Evolutionary conservation across 2,113 vertebrate species (phyloP).

Genomic region (Chinchilla lanigera): DNA sequence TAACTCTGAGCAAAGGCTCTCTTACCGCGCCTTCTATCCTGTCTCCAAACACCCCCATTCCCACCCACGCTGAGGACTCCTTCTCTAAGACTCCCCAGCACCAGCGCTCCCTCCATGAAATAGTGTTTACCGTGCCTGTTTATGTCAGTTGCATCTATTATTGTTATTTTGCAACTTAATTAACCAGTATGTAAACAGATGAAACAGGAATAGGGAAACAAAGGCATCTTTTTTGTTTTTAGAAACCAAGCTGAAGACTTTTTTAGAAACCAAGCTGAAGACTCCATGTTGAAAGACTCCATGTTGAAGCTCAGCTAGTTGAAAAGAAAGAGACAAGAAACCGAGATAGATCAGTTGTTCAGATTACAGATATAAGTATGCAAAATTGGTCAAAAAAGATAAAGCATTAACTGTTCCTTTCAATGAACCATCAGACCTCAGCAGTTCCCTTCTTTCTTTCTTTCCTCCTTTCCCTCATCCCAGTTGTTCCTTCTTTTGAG

Average conservation of each 20-base stretch:
- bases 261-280: too few relatives aligned
- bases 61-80: neutral
- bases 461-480: too few relatives aligned
- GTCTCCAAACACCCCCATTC: neutral
- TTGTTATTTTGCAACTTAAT: conserved; percentile 1
- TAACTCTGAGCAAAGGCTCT: neutral
- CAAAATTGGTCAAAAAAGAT: too few relatives aligned
- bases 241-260: neutral
- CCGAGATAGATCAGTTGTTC: too few relatives aligned
- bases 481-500: too few relatives aligned
- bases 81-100: neutral
- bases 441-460: too few relatives aligned
- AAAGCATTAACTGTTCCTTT: too few relatives aligned
- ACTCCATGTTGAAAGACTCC: neutral
- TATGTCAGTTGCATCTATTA: neutral
- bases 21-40: rapidly evolving
- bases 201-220: neutral
- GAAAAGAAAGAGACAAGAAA: neutral
- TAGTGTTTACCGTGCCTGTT: neutral
- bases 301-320: neutral
- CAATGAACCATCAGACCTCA: too few relatives aligned
- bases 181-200: conserved; percentile 24
- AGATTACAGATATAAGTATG: too few relatives aligned
- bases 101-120: neutral
- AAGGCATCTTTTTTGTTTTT: neutral